Evolutionary conservation across 2,113 vertebrate species (phyloP).

Genomic region (Calypte anna): DNA sequence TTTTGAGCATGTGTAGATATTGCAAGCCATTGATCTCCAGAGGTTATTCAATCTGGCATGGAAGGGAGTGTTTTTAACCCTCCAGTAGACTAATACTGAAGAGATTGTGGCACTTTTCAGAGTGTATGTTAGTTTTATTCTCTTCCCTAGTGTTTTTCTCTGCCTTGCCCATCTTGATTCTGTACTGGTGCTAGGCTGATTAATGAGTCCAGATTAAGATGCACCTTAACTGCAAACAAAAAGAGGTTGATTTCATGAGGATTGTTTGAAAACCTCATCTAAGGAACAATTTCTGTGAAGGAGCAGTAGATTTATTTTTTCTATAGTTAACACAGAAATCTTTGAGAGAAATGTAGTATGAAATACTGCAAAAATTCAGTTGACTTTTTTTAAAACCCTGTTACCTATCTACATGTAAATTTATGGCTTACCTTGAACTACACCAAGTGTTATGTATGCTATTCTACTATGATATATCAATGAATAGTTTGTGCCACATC

Average conservation of each 20-base stretch:
- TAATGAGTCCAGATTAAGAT: not conserved
- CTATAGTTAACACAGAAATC: not conserved
- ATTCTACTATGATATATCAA: rapidly evolving
- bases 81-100: not conserved
- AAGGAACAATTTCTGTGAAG: not conserved
- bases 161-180: not conserved
- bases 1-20: not conserved
- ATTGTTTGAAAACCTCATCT: not conserved
- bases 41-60: not conserved
- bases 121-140: not conserved
- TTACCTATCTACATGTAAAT: not conserved
- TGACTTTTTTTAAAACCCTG: not conserved
- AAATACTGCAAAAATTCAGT: not conserved
- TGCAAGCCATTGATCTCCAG: not conserved
- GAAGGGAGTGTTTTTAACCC: not conserved
- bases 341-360: not conserved
- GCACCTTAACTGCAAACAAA: not conserved
- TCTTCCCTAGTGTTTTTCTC: not conserved
- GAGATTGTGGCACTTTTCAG: not conserved
- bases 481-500: not conserved
- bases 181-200: not conserved
- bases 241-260: not conserved
- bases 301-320: not conserved
- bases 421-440: not conserved
- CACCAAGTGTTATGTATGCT: not conserved